These are phyloP conservation scores for Leptogaster cylindrica DNA, from an alignment of 2,888 invertebrate genomes.

Conservation along the genomic window DNA sequence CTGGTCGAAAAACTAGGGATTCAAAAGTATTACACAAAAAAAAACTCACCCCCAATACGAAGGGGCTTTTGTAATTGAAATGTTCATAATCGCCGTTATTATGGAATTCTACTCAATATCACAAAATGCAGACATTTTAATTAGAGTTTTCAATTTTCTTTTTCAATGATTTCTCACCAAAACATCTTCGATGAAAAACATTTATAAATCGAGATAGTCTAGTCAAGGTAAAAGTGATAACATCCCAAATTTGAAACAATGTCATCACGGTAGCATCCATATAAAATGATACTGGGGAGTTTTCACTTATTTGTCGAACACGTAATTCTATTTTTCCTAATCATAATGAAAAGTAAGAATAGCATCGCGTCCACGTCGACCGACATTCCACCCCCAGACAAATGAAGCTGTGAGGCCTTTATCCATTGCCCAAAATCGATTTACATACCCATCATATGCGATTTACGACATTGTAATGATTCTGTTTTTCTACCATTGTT, in stretches of 20 bases:
- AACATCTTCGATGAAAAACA: not conserved
- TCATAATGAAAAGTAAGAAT: not conserved
- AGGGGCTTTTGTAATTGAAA: conserved; percentile 43
- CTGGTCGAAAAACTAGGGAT: conserved; percentile 24
- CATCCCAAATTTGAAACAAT: not conserved
- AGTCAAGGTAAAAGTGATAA: not conserved
- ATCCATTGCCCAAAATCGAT: conserved; percentile 14
- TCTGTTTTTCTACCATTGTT: conserved; percentile 30
- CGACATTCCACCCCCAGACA: too few relatives aligned
- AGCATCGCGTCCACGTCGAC: not conserved
- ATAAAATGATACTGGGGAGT: not conserved
- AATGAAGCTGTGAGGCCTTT: too few relatives aligned
- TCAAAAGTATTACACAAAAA: not conserved
- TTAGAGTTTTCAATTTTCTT: conserved; percentile 39
- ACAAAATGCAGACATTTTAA: conserved; percentile 39
- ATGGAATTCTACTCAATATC: conserved; percentile 38
- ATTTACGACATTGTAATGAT: conserved; percentile 37
- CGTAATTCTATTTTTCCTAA: not conserved
- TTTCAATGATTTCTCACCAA: conserved; percentile 6
- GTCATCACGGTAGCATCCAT: not conserved
- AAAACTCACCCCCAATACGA: conserved; percentile 10
- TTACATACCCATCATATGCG: conserved; percentile 21
- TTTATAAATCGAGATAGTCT: not conserved
- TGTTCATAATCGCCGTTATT: conserved; percentile 44
- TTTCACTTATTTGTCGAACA: too few relatives aligned